Evolutionary conservation across 53 echinoderm and acorn worm genomes (phyloP), one percentile per base, ranked within the genome.

Genomic region (Zoroaster sp.): DNA sequence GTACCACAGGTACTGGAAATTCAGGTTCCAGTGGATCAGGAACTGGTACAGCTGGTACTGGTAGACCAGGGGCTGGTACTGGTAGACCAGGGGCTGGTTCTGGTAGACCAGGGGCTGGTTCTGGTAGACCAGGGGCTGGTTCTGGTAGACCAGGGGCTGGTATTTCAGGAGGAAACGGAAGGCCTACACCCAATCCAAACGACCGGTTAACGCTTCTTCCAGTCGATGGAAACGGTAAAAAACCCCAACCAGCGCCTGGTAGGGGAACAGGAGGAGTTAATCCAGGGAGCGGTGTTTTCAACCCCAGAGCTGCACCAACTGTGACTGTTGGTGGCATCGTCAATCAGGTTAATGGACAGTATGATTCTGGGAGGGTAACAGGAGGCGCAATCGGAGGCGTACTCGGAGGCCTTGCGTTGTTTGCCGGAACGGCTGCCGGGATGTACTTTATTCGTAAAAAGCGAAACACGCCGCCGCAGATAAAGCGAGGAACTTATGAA

Each of bases 251-350:
- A 38, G 79, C 67, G 12, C 4, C 13, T 1, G 77, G 49, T 13
- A 28, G 75, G 12, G 38, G 79, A 18, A 35, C 14, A 25, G 75
- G 30, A 44, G 31, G 39, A 15, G 33, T 14, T 7, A 15, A 35
- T 1, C 36, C 20, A 9, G 63, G 30, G 13, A 40, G 37, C 3
- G 40, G 63, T 5, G 30, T 17, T 21, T 8, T 55, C 11, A 20
- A 30, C 28, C 68, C 66, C 32, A 35, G 40, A 28, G 70, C 85
- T 0, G 20, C 35, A 18, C 85, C 52, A 4, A 28, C 70, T 15
- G 85, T 85, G 21, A 85, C 85, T 15, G 34, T 85, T 2, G 85
- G 85, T 0, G 85, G 85, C 47, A 49, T 85, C 85, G 39, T 44
- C 5, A 85, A 85, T 6, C 85, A 85, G 35, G 85, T 85, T 46